These are phyloP conservation scores for Cydia fagiglandana DNA, from an alignment of 1,140 invertebrate species.

Conservation along the genomic window DNA sequence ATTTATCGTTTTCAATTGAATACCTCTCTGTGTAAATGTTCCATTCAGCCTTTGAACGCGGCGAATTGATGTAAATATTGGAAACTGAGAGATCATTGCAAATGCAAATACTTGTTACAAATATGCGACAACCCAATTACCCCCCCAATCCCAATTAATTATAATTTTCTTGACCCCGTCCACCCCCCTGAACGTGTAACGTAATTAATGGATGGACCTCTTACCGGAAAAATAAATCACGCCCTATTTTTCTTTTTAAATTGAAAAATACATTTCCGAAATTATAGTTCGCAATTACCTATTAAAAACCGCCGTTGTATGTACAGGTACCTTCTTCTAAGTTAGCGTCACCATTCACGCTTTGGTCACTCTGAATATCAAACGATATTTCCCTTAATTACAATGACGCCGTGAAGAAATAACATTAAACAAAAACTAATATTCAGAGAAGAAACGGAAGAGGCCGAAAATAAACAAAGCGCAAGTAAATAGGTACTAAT, in stretches of 20 bases:
- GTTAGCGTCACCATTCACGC: not conserved
- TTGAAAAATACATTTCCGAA: no score
- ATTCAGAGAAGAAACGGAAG: conserved; percentile 6
- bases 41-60: conserved; percentile 2
- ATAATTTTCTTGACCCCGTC: no score
- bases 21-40: not conserved
- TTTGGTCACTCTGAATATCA: not conserved
- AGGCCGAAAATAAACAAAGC: conserved; percentile 6
- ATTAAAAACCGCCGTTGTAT: no score
- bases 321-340: not conserved
- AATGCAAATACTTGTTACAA: not conserved
- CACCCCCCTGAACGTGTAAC: no score
- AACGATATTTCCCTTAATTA: not conserved
- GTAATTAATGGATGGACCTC: no score
- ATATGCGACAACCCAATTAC: no score
- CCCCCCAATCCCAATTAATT: no score
- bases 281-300: no score
- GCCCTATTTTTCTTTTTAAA: no score
- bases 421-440: not conserved
- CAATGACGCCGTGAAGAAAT: not conserved
- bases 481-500: conserved; percentile 4
- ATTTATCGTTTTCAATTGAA: conserved; percentile 17
- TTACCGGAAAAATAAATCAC: no score
- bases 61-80: not conserved
- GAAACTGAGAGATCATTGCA: not conserved